These are phyloP conservation scores for Ataeniobius toweri DNA, from an alignment of 2,797 vertebrate species.

Conservation along the genomic window DNA sequence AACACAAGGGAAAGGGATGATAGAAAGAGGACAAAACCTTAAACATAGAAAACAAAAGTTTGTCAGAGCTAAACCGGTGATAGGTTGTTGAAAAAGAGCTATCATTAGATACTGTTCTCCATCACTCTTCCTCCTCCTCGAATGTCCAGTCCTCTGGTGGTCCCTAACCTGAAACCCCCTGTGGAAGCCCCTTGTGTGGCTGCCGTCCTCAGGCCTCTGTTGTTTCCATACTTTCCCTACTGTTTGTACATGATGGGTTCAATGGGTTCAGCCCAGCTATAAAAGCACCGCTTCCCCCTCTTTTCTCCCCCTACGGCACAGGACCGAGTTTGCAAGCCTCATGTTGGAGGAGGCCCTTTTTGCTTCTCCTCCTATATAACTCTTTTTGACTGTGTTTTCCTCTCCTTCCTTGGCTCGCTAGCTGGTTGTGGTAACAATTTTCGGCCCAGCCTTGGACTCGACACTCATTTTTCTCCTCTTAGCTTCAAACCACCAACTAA, in stretches of 20 bases:
- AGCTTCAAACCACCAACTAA: constrained; percentile 80
- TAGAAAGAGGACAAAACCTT: background rate
- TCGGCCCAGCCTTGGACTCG: constrained; percentile 70
- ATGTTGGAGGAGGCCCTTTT: constrained; percentile 36
- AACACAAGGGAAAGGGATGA: background rate
- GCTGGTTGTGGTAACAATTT: constrained; percentile 62
- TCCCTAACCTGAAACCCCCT: constrained; percentile 21
- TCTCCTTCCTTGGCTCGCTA: constrained; percentile 31
- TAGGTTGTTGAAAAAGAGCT: background rate
- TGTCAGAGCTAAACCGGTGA: background rate
- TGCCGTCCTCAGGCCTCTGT: constrained; percentile 36
- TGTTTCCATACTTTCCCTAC: constrained; percentile 54
- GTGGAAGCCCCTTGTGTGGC: constrained; percentile 34
- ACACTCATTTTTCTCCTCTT: constrained; percentile 79
- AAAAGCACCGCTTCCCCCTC: constrained; percentile 57
- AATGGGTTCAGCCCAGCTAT: constrained; percentile 71
- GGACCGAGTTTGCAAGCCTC: constrained; percentile 56
- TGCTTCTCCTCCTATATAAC: constrained; percentile 29
- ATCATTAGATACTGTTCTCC: constrained; percentile 3
- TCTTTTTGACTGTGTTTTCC: constrained; percentile 15
- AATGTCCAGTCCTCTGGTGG: constrained; percentile 9
- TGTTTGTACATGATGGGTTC: constrained; percentile 70
- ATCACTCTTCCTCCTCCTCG: constrained; percentile 1
- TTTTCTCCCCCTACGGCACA: constrained; percentile 48
- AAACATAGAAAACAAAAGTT: background rate